Percentiles rank a stretch among this genome's conserved stretches.
Conservation (phyloP, 2,797 vertebrate genomes). For the Halcyon chelicuti region DNA sequence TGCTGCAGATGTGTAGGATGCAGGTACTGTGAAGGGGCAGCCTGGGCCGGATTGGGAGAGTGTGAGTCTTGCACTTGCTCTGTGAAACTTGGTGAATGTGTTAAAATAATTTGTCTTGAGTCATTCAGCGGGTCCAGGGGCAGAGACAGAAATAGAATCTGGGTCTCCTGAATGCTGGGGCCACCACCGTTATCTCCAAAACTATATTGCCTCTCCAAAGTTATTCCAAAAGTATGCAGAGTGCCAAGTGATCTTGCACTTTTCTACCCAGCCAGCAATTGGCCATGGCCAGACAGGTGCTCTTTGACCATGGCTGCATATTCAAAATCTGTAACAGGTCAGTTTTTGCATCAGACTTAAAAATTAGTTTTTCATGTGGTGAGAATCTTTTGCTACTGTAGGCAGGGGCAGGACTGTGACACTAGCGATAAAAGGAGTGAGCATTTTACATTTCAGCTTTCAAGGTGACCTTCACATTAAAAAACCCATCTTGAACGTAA, state of each 20-base stretch:
- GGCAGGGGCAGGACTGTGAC: background rate
- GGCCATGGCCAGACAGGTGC: background rate
- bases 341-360: background rate
- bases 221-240: background rate
- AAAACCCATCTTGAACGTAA: background rate
- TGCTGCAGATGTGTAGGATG: background rate
- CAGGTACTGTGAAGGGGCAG: background rate
- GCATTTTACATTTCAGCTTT: background rate
- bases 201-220: background rate
- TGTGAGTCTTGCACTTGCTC: fast-evolving
- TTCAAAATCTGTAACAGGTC: background rate
- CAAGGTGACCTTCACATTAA: constrained; percentile 26
- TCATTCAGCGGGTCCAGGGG: background rate
- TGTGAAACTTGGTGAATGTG: background rate
- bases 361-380: background rate
- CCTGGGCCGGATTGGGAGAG: background rate
- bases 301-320: background rate
- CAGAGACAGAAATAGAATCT: constrained; percentile 8
- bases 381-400: background rate
- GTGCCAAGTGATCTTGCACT: background rate
- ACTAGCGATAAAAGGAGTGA: background rate
- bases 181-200: background rate
- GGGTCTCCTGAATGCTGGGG: background rate
- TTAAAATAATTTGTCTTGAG: background rate
- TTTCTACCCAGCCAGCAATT: background rate